Evolutionary conservation across 2,113 vertebrate genomes (phyloP).

Genomic region (Oreocharis arfaki): DNA sequence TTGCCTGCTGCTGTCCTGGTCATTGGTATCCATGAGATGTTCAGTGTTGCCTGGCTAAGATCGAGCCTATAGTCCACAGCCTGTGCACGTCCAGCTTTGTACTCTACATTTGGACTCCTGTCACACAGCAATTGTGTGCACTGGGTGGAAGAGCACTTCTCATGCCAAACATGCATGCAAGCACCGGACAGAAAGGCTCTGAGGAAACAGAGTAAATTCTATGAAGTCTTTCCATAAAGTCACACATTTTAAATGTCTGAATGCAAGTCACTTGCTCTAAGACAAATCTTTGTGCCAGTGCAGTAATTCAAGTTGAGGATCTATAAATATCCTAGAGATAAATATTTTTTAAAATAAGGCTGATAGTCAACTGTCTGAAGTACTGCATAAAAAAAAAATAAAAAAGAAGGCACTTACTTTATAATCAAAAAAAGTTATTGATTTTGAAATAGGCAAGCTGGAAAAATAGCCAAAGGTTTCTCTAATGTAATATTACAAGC

Average conservation of each 20-base stretch:
- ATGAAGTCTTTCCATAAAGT: background rate
- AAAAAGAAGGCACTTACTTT: background rate
- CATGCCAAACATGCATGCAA: background rate
- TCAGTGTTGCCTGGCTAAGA: background rate
- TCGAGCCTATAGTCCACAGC: background rate
- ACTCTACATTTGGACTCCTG: background rate
- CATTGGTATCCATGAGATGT: constrained; percentile 1
- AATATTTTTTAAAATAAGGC: constrained; percentile 1
- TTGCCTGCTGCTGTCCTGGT: constrained; percentile 18
- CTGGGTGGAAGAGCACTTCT: background rate
- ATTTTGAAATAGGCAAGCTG: background rate
- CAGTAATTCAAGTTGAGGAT: background rate
- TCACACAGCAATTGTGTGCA: background rate
- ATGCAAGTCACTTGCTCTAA: constrained; percentile 8
- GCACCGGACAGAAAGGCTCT: background rate
- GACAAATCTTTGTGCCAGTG: background rate
- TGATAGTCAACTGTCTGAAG: background rate
- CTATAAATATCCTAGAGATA: background rate
- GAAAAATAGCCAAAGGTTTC: background rate
- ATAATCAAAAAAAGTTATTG: background rate
- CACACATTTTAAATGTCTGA: background rate
- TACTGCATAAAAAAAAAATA: background rate
- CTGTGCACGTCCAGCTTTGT: background rate
- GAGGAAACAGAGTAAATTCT: background rate
- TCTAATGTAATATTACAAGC: background rate